Conservation (phyloP, 2,888 invertebrate genomes). For the Lymantria dispar region DNA sequence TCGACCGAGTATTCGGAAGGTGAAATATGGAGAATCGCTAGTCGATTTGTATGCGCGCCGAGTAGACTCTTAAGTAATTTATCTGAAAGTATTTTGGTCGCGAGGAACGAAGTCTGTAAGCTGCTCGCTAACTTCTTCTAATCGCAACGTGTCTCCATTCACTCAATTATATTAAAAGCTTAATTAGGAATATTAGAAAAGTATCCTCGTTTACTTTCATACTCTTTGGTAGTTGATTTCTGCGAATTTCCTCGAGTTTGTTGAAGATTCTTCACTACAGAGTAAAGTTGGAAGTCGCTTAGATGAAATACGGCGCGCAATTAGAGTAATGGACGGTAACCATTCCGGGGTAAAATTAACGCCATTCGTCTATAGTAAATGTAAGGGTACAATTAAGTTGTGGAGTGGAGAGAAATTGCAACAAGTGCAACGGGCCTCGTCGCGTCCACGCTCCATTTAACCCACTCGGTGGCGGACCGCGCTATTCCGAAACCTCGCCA, state of each 20-base stretch:
- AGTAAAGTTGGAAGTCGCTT: slow-evolving; percentile 72
- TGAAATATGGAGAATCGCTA: slow-evolving; percentile 71
- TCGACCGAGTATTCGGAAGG: slow-evolving; percentile 62
- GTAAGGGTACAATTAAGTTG: slow-evolving; percentile 71
- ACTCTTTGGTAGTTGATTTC: slow-evolving; percentile 70
- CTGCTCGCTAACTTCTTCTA: slow-evolving; percentile 50
- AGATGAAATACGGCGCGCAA: slow-evolving; percentile 78
- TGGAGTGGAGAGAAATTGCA: slow-evolving; percentile 73
- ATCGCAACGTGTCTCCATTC: slow-evolving; percentile 70
- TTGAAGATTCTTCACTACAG: slow-evolving; percentile 61
- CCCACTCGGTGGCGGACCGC: slow-evolving; percentile 56
- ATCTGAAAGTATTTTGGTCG: slow-evolving; percentile 74
- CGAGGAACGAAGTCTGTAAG: slow-evolving; percentile 48
- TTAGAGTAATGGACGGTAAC: slow-evolving; percentile 79
- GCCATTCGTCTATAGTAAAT: slow-evolving; percentile 69
- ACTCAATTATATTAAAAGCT: slow-evolving; percentile 81
- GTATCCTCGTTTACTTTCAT: slow-evolving; percentile 68
- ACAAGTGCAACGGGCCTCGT: slow-evolving; percentile 70
- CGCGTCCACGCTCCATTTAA: slow-evolving; percentile 73
- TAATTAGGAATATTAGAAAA: slow-evolving; percentile 79
- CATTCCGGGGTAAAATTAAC: slow-evolving; percentile 68
- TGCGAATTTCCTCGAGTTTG: slow-evolving; percentile 70
- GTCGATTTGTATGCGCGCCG: slow-evolving; percentile 74
- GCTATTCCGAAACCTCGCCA: slow-evolving; percentile 50
- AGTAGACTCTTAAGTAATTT: slow-evolving; percentile 70